Evolutionary conservation across 1,140 invertebrate species (phyloP).

Genomic region (Macrobrachium nipponense): DNA sequence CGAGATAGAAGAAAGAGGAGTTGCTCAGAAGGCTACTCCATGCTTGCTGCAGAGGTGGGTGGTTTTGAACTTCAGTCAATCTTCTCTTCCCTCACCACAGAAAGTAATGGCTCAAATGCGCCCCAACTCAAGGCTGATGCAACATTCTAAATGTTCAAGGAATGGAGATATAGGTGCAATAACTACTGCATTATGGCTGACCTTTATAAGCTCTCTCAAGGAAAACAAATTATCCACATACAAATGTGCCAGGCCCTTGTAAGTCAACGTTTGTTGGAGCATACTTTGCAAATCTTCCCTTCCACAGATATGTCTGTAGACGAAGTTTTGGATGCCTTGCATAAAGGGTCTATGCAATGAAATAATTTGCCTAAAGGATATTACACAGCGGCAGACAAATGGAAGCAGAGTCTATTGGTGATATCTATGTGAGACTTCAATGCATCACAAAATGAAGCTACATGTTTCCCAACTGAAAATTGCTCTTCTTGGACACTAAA

Average conservation of each 20-base stretch:
- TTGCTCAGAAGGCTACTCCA: no score
- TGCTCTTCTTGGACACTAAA: not conserved
- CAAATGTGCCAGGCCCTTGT: conserved; percentile 11
- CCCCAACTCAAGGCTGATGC: no score
- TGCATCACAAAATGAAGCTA: not conserved
- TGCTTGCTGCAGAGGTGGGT: no score
- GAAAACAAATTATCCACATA: not conserved
- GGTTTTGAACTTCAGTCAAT: no score
- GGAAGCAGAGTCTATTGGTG: conserved; percentile 20
- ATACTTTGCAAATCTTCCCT: conserved; percentile 17
- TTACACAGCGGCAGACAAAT: not conserved
- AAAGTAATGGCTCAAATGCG: no score
- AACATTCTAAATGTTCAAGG: no score
- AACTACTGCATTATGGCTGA: not conserved
- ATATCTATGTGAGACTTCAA: conserved; percentile 1
- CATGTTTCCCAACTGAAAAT: conserved; percentile 13
- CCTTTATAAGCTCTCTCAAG: not conserved
- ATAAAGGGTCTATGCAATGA: conserved; percentile 22
- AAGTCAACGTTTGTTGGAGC: not conserved
- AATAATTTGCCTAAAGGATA: not conserved
- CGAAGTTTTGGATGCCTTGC: conserved; percentile 19
- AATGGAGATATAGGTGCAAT: no score
- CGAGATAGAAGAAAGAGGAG: no score
- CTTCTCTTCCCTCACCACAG: no score
- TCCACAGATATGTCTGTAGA: conserved; percentile 17